These are phyloP conservation scores for Centropyge bicolor DNA, from an alignment of 2,797 vertebrate genomes.

Conservation along the genomic window DNA sequence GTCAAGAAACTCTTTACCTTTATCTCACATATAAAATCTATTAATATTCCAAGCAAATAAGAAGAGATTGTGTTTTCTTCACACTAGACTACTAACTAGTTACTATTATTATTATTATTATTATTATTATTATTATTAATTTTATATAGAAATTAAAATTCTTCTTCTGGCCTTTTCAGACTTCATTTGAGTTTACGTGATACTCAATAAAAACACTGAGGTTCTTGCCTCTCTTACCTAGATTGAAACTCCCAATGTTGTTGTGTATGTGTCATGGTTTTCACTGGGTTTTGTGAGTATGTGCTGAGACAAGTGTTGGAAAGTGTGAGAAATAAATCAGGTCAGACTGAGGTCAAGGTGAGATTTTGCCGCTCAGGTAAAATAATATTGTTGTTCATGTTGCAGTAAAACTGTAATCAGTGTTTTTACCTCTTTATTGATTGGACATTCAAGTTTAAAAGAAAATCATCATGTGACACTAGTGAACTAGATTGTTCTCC, in stretches of 20 bases:
- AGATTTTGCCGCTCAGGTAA: slow-evolving; percentile 2
- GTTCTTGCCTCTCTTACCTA: neutral
- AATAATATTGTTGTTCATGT: neutral
- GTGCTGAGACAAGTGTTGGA: slow-evolving; percentile 11
- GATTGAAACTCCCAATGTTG: neutral
- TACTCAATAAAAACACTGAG: neutral
- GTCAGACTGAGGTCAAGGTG: slow-evolving; percentile 22
- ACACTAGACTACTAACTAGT: neutral
- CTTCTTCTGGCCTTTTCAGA: neutral
- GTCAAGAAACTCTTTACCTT: neutral
- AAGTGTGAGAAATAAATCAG: slow-evolving; percentile 3
- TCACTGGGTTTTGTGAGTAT: slow-evolving; percentile 13
- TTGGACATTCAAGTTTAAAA: neutral
- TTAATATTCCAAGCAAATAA: neutral
- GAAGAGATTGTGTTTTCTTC: neutral
- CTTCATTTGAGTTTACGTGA: neutral
- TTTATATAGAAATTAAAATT: neutral
- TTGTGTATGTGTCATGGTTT: slow-evolving; percentile 1
- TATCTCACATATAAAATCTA: neutral
- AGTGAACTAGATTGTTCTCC: neutral
- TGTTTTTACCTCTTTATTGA: slow-evolving; percentile 3
- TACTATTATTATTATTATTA: too few relatives aligned
- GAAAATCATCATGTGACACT: neutral
- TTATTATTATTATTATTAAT: too few relatives aligned
- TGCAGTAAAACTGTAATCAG: neutral